Conservation (phyloP, 1,140 invertebrate species). For the Aphaenogaster floridana region DNA sequence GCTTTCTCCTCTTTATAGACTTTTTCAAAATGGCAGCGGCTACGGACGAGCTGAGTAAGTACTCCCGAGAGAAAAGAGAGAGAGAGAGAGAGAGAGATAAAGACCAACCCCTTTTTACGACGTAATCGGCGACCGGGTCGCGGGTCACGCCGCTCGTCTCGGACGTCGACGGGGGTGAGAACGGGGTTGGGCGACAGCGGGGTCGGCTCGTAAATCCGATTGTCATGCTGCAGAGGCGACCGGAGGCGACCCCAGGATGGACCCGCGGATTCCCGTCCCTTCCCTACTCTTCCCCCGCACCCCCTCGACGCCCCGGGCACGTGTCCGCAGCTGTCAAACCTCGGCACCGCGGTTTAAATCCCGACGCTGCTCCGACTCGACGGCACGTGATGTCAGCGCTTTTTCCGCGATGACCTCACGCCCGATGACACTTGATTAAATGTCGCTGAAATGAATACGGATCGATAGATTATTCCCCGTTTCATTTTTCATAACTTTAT, state of each 20-base stretch:
- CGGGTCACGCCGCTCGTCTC: background rate
- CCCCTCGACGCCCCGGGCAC: background rate
- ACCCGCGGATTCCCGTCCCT: background rate
- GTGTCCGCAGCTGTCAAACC: slow-evolving; percentile 62
- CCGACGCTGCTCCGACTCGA: background rate
- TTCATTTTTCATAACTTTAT: background rate
- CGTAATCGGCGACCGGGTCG: background rate
- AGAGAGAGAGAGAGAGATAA: background rate
- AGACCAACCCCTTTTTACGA: slow-evolving; percentile 8
- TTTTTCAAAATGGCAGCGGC: slow-evolving; percentile 86
- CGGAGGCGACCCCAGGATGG: background rate
- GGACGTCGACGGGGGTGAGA: background rate
- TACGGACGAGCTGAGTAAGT: slow-evolving; percentile 87
- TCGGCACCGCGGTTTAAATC: background rate
- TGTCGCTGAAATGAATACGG: background rate
- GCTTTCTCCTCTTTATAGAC: slow-evolving; percentile 70
- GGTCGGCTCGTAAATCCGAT: slow-evolving; percentile 63
- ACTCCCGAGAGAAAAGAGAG: slow-evolving; percentile 63
- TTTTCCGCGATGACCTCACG: slow-evolving; percentile 10
- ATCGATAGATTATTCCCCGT: background rate
- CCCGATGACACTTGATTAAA: background rate
- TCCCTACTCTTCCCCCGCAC: background rate
- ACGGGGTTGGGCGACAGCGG: background rate
- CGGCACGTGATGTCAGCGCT: background rate
- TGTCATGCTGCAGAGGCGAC: slow-evolving; percentile 72